Conservation (phyloP, 2,888 invertebrate species). For the Clusia tigrina region DNA sequence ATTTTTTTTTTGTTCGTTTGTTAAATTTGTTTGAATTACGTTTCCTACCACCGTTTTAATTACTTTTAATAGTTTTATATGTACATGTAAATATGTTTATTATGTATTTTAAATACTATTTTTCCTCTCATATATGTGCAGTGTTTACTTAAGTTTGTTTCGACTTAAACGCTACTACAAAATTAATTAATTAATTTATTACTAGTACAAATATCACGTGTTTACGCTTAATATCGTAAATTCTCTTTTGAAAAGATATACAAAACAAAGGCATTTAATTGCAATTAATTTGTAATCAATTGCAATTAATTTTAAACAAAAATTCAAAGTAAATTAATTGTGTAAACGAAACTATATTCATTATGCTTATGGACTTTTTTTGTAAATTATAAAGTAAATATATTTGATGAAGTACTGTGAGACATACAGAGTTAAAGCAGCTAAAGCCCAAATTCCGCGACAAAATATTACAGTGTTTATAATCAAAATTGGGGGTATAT, state of each 20-base stretch:
- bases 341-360: background rate
- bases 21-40: no score
- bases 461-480: background rate
- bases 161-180: background rate
- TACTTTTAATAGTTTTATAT: no score
- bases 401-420: background rate
- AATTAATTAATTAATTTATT: constrained; percentile 27
- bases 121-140: constrained; percentile 12
- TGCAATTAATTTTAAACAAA: background rate
- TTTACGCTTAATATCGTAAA: constrained; percentile 37
- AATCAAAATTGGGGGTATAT: background rate
- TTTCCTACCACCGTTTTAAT: no score
- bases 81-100: background rate
- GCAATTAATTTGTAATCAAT: background rate
- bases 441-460: background rate
- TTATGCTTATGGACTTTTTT: background rate
- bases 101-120: background rate
- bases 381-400: no score
- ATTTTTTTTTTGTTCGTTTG: no score
- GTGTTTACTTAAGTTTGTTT: background rate
- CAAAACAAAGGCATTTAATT: background rate
- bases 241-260: background rate
- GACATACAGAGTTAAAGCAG: background rate
- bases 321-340: background rate
- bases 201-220: constrained; percentile 62